Evolutionary conservation across 2,113 vertebrate genomes (phyloP), one percentile per base, ranked within the genome.

Genomic region (Scytalopus superciliaris): DNA sequence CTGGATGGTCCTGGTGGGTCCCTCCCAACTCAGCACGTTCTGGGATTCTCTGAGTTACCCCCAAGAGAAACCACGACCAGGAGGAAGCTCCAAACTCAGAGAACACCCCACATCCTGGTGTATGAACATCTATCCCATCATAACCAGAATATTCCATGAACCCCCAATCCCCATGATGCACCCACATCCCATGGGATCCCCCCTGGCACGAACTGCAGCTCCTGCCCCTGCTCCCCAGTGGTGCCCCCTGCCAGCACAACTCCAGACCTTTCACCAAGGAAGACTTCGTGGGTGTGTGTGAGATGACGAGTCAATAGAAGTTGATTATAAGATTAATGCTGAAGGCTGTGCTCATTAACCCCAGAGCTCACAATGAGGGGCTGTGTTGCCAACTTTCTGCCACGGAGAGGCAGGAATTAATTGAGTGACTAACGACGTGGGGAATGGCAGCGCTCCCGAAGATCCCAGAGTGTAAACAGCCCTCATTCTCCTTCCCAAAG

Each of bases 51-150:
- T 0, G 0, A 69, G n/a, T 13, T 30, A 30, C 28, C 33, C n/a
- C 19, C 5, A 5, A 2, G 5, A 19, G n/a, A 91, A 55, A 3
- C 12, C 1, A 0, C 39, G 19, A 10, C 13, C 53, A 42, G 31
- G 0, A 1, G 15, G 53, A 73, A 84, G 49, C 49, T 73, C 68
- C 59, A 28, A 64, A 50, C 8, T 6, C 67, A 40, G 86, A 42
- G 31, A 12, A 30, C 31, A 24, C 17, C 4, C 0, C 5, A 0
- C 0, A 0, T 12, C 14, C 55, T n/a, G 52, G 16, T 3, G 2
- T 5, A 14, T 2, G 9, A 9, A 47, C 4, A 1, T 15, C 76
- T 55, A 27, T 9, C 47, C 23, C 5, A 4, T 73, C 75, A 23
- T 2, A 50, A 57, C 33, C 56, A 49, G 62, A 91, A n/a, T 2